Base-by-base conservation (phyloP, 1,140 invertebrate species). In the Pseudomyrmex cubaensis region DNA sequence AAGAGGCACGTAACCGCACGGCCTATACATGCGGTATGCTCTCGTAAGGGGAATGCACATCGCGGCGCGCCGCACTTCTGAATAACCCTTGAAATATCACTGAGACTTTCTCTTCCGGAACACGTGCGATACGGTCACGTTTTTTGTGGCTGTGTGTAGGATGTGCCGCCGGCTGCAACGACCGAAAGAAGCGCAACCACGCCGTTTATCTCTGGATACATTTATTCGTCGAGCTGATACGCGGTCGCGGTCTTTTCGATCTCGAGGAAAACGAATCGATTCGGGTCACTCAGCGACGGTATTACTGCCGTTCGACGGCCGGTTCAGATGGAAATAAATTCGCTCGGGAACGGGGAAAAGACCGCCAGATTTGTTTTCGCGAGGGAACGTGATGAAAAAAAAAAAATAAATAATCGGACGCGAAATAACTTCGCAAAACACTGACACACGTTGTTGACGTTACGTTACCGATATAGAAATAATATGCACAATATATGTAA, bases 31-130 rank as follows among this genome's bases (percentile, higher is more conserved):
- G 61, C 52, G 57, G 64, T 63, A 20, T 86, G 64, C 61, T 52
- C 70, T 74, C 22, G 73, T 46, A 73, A 78, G 50, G 50, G 44
- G 22, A 67, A 80, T 57, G 82, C 74, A 62, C 66, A 52, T 85
- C 76, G 64, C 72, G 83, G 69, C 52, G 70, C 64, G 59, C 69
- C 76, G 44, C 52, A 59, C 82, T 83, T 63, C 83, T 64, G 86
- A 85, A 85, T 85, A 85, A 87, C 78, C 74, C 78, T 88, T 88
- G 87, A 88, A 88, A 88, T 88, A 88, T 88, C 85, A 88, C 83
- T 46, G 25, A 74, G 83, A 62, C 63, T 69, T 59, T 88, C 67
- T 69, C 66, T 67, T 85, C 46, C 8, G 62, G 35, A 54, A 64
- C 22, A 77, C 73, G 35, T 64, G 78, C 66, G 72, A 25, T 46